phyloP scores from a whole-genome alignment of 2,888 invertebrate species.

The Brenthis hecate region DNA sequence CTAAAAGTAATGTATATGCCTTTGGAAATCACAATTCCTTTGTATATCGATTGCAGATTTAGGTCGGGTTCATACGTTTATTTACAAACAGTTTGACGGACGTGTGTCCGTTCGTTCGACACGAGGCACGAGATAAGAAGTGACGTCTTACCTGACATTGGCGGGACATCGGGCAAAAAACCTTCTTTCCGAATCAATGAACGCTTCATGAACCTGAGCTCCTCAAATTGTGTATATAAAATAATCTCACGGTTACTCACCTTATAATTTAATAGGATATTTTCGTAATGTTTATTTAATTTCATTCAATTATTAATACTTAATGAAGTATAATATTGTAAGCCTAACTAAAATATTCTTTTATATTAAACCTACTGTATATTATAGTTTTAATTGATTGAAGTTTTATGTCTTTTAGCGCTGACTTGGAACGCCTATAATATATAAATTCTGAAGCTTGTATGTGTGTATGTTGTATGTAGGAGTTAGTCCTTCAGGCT shows the following conservation, averaged over 20 bases:
- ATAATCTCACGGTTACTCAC: neutral
- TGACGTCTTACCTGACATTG: slow-evolving; percentile 39
- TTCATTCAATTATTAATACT: too few species aligned
- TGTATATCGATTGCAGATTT: slow-evolving; percentile 2
- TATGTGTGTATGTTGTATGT: too few species aligned
- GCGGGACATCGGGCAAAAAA: slow-evolving; percentile 38
- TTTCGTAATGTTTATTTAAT: too few species aligned
- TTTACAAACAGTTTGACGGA: slow-evolving; percentile 29
- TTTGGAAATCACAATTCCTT: neutral
- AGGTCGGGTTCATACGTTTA: neutral
- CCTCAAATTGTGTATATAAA: slow-evolving; percentile 27
- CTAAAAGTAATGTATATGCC: neutral
- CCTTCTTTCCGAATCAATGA: slow-evolving; percentile 42
- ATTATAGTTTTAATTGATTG: too few species aligned
- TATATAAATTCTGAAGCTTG: too few species aligned
- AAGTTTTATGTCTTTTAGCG: too few species aligned
- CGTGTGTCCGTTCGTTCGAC: slow-evolving; percentile 24
- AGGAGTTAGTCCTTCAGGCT: too few species aligned
- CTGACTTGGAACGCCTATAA: too few species aligned
- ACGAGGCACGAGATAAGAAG: slow-evolving; percentile 24
- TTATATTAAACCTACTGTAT: too few species aligned
- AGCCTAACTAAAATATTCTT: too few species aligned
- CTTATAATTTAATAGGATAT: too few species aligned
- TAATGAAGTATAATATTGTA: too few species aligned
- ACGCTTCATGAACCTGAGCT: slow-evolving; percentile 32